These are phyloP conservation scores for Chaitophorus viminalis DNA, from an alignment of 2,888 invertebrate genomes.

Conservation along the genomic window DNA sequence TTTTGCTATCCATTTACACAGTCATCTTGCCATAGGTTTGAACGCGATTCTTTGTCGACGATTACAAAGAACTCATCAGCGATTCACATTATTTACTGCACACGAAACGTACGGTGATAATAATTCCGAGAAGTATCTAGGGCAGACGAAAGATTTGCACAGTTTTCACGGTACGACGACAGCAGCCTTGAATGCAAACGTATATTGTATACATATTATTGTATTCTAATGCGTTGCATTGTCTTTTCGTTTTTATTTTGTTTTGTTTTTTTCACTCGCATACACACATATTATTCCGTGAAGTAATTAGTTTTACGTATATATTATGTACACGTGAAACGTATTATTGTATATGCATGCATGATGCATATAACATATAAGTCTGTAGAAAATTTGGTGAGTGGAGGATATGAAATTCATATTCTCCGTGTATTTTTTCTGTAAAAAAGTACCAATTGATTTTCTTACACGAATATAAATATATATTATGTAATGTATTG, in stretches of 20 bases:
- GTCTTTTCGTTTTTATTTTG: slow-evolving; percentile 3
- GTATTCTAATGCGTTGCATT: slow-evolving; percentile 29
- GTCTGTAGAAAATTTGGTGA: too few relatives aligned
- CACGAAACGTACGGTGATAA: background rate
- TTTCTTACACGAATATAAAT: too few relatives aligned
- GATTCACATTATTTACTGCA: background rate
- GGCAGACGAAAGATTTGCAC: slow-evolving; percentile 23
- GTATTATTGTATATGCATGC: background rate
- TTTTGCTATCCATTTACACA: too few relatives aligned
- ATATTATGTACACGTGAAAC: background rate
- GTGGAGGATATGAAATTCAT: too few relatives aligned
- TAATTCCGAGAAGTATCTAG: slow-evolving; percentile 23
- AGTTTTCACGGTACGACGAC: slow-evolving; percentile 45
- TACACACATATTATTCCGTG: slow-evolving; percentile 7
- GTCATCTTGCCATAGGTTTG: too few relatives aligned
- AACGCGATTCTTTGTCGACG: too few relatives aligned
- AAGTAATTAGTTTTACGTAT: slow-evolving; percentile 17
- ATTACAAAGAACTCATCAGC: background rate
- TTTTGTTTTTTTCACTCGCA: background rate
- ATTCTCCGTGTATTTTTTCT: too few relatives aligned
- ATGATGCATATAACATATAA: background rate
- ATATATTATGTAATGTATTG: too few relatives aligned
- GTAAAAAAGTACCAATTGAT: too few relatives aligned
- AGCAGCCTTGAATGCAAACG: slow-evolving; percentile 38
- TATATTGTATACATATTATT: background rate